A percentile compares a stretch with the other conserved stretches of the same genome.
Conservation (phyloP, 1,140 invertebrate species). For the Micrasema minimum region DNA sequence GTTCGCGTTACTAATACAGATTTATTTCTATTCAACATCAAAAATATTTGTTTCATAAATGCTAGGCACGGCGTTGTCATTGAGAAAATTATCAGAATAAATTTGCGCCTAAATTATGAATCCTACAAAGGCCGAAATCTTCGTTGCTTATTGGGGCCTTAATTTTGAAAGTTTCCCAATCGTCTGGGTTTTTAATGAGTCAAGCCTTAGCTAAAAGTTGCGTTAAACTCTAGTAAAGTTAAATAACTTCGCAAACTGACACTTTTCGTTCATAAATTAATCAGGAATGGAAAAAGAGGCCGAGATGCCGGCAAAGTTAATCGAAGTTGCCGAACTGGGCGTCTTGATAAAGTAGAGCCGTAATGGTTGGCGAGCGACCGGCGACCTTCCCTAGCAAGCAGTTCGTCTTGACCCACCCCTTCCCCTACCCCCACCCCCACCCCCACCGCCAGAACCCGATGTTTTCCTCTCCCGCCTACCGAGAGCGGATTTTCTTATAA, state of each 20-base stretch:
- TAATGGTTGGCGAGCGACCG: slow-evolving; percentile 47
- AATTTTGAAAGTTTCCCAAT: slow-evolving; percentile 16
- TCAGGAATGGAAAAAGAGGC: slow-evolving; percentile 22
- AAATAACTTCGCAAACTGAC: slow-evolving; percentile 32
- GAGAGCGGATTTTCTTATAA: slow-evolving; percentile 32
- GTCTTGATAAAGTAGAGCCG: slow-evolving; percentile 48
- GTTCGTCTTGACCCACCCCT: slow-evolving; percentile 45
- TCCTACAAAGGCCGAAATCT: too few species aligned
- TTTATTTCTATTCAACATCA: too few species aligned
- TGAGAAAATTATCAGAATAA: too few species aligned
- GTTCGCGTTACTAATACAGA: too few species aligned
- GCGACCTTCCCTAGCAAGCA: slow-evolving; percentile 43
- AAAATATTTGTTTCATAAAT: too few species aligned
- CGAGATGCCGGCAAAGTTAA: slow-evolving; percentile 47
- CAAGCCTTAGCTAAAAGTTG: slow-evolving; percentile 14
- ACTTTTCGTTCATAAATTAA: slow-evolving; percentile 40
- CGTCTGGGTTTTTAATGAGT: slow-evolving; percentile 26
- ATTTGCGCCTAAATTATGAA: too few species aligned
- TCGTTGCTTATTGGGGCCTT: slow-evolving; percentile 10
- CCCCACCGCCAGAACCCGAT: background rate
- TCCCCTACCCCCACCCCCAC: background rate
- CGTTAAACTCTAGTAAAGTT: slow-evolving; percentile 17
- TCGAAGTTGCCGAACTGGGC: slow-evolving; percentile 49
- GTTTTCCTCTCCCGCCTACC: slow-evolving; percentile 1
- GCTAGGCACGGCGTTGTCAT: too few species aligned